Conservation (phyloP, 2,888 invertebrate species). For the Nysson spinosus region DNA sequence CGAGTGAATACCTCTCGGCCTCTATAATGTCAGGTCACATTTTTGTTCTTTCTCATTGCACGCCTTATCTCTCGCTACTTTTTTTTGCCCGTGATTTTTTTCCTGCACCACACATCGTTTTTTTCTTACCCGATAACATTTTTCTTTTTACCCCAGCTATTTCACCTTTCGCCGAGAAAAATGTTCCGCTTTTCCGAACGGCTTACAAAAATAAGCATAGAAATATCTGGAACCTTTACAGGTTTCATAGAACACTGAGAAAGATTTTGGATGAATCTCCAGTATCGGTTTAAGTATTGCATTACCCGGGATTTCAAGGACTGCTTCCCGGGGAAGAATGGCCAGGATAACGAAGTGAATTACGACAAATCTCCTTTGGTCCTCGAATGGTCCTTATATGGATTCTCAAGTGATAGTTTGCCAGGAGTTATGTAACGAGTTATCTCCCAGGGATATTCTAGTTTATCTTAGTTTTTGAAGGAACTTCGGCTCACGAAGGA, state of each 20-base stretch:
- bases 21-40: background rate
- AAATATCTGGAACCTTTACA: too few species aligned
- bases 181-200: background rate
- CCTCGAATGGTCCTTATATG: too few species aligned
- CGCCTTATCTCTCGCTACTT: background rate
- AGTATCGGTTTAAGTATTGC: too few species aligned
- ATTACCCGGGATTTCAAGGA: too few species aligned
- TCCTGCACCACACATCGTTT: background rate
- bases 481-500: background rate
- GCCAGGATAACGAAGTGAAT: too few species aligned
- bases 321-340: too few species aligned
- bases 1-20: constrained; percentile 6
- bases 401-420: constrained; percentile 1
- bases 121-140: background rate
- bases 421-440: constrained; percentile 28
- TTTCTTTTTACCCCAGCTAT: background rate
- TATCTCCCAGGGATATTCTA: constrained; percentile 2
- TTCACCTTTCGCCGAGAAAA: constrained; percentile 3
- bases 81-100: background rate
- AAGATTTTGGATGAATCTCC: too few species aligned
- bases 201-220: too few species aligned
- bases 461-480: constrained; percentile 12
- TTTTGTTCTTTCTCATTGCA: background rate
- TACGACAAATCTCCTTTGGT: too few species aligned
- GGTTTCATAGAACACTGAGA: too few species aligned